Evolutionary conservation across 2,113 vertebrate genomes (phyloP), one percentile per base, ranked within the genome.

Genomic region (Dendropsophus ebraccatus): DNA sequence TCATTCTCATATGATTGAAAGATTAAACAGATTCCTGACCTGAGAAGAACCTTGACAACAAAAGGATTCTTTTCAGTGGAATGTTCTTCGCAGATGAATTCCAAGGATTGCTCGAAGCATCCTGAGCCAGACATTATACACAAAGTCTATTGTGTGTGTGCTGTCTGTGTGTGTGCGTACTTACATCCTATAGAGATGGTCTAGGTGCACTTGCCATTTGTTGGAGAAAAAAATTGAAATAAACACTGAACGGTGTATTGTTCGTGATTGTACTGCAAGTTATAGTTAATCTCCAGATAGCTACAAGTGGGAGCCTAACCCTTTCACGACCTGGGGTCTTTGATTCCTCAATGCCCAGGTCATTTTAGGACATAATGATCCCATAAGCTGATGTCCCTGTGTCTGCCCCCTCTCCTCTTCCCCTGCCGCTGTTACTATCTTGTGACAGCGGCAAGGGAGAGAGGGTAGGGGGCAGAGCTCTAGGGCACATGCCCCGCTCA

Each of bases 1-100:
- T 85, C 62, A 69, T 79, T 79, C 49, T 70, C 62, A 32, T 85
- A 79, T 70, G 84, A 85, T 56, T 85, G 75, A 79, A 79, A 85
- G 84, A 85, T 85, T 79, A 56, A 78, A 70, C 75, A 85, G 62
- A 79, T 79, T 85, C 84, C 28, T 79, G 84, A 85, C 84, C 84
- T 56, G 28, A 70, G 62, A 70, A 54, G 84, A 85, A 85, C 84
- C 84, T 85, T 70, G 21, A 79, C 75, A 54, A 79, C 84, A 85
- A 70, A 85, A 79, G 49, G 74, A 79, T 70, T 85, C 75, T 70
- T 70, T 72, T 56, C 23, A 41, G 7, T 45, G 74, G 83, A 85
- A 84, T 84, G 82, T 76, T 84, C 35, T 62, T 77, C 54, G 25
- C 65, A 76, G 72, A 58, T 60, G 25, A 84, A 65, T 56, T 84